Conservation (phyloP, 2,888 invertebrate genomes). For the Hartigia nigra region DNA sequence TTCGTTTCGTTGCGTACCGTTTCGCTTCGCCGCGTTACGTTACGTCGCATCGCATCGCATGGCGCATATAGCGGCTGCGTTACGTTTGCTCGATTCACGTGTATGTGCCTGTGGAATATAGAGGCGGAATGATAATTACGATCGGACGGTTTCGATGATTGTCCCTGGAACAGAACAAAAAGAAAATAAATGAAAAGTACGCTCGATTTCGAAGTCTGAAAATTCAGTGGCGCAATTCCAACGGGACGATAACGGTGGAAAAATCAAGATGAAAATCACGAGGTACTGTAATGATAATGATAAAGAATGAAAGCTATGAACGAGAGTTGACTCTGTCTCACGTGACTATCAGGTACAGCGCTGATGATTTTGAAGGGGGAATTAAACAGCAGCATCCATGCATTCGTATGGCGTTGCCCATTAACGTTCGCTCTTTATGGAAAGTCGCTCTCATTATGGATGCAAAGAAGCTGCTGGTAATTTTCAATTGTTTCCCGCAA, state of each 20-base stretch:
- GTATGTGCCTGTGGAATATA: constrained; percentile 3
- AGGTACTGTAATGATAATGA: neutral
- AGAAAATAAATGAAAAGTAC: neutral
- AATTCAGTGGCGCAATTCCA: neutral
- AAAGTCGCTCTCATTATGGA: constrained; percentile 43
- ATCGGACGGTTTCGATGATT: constrained; percentile 44
- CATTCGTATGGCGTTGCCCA: constrained; percentile 10
- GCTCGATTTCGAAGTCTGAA: neutral
- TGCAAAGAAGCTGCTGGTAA: constrained; percentile 40
- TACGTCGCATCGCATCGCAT: constrained; percentile 51
- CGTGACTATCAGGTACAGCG: neutral
- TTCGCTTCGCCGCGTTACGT: constrained; percentile 63
- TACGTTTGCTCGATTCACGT: constrained; percentile 6
- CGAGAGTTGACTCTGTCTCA: neutral
- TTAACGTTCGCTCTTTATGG: constrained; percentile 47
- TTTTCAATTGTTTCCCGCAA: constrained; percentile 44
- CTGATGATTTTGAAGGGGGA: neutral
- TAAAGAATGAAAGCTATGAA: neutral
- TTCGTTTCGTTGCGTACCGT: constrained; percentile 40
- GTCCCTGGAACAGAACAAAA: constrained; percentile 11
- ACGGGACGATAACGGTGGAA: neutral
- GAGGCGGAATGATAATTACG: constrained; percentile 53
- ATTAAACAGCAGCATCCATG: neutral
- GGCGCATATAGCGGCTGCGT: constrained; percentile 32
- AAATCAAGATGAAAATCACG: neutral